A percentile compares a stretch with the other conserved stretches of the same genome.
Conservation (phyloP, 2,888 invertebrate species). For the Cryptocephalus primarius region DNA sequence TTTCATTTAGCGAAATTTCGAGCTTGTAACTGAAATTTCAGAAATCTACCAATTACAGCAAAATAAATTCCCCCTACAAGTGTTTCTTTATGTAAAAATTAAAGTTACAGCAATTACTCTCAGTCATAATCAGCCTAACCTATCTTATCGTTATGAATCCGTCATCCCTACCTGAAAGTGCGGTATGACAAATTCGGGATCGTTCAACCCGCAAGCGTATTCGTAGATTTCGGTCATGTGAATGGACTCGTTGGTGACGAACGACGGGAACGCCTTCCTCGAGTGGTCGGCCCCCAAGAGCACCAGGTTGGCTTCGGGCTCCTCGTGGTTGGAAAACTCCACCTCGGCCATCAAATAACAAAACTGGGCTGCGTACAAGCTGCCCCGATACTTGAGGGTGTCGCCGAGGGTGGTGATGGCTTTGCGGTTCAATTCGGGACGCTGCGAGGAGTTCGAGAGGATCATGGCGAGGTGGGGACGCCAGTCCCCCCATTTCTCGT, state of each 20-base stretch:
- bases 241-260: slow-evolving; percentile 73
- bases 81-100: too few species aligned
- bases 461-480: slow-evolving; percentile 93
- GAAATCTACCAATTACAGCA: too few species aligned
- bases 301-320: slow-evolving; percentile 55
- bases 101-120: too few species aligned
- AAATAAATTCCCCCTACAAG: too few species aligned
- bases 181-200: slow-evolving; percentile 58
- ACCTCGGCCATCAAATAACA: slow-evolving; percentile 85
- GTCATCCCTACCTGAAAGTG: slow-evolving; percentile 66
- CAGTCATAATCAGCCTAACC: too few species aligned
- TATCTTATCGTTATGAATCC: too few species aligned
- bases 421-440: slow-evolving; percentile 66
- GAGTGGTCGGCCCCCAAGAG: slow-evolving; percentile 68
- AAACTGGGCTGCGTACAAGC: slow-evolving; percentile 86
- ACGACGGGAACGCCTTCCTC: slow-evolving; percentile 46
- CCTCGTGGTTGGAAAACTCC: slow-evolving; percentile 40
- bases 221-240: slow-evolving; percentile 94
- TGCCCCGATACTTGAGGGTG: slow-evolving; percentile 61
- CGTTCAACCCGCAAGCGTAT: slow-evolving; percentile 75
- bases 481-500: slow-evolving; percentile 87
- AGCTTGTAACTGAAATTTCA: too few species aligned
- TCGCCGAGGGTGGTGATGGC: slow-evolving; percentile 69
- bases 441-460: slow-evolving; percentile 69
- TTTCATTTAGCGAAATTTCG: too few species aligned